Evolutionary conservation across 2,888 invertebrate genomes (phyloP).

Genomic region (Euproctis similis): DNA sequence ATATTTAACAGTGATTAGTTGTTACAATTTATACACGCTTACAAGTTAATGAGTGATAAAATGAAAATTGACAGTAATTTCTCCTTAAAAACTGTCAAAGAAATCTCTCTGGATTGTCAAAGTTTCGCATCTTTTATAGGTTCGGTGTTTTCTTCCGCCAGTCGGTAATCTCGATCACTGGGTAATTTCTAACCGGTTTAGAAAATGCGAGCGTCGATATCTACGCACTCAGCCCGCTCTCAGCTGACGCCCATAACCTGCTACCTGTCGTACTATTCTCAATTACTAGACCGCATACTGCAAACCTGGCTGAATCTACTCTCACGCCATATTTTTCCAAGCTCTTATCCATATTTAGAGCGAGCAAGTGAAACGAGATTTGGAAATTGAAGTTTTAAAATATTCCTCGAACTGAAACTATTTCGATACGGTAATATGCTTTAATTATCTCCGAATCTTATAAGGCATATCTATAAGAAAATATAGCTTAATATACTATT

Average conservation of each 20-base stretch:
- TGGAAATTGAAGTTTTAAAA: too few species aligned
- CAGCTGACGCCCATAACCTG: constrained; percentile 20
- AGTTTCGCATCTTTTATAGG: constrained; percentile 50
- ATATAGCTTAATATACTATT: too few species aligned
- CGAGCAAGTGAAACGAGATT: constrained; percentile 13
- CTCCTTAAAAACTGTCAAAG: constrained; percentile 31
- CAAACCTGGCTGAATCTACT: constrained; percentile 33
- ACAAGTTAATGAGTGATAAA: neutral
- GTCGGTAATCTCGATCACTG: constrained; percentile 70
- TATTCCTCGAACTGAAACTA: too few species aligned
- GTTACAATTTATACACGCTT: too few species aligned
- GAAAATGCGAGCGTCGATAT: constrained; percentile 60
- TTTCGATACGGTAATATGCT: too few species aligned
- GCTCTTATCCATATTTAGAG: constrained; percentile 30
- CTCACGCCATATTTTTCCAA: constrained; percentile 52
- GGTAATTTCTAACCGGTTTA: constrained; percentile 76
- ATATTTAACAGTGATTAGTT: too few species aligned
- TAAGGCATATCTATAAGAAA: too few species aligned
- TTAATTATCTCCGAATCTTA: too few species aligned
- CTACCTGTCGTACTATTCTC: constrained; percentile 40
- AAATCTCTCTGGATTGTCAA: constrained; percentile 51
- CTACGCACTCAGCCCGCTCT: constrained; percentile 23
- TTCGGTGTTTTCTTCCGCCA: constrained; percentile 69
- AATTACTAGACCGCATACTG: constrained; percentile 24
- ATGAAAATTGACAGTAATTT: constrained; percentile 9